Percentiles rank a stretch among this genome's conserved stretches.
Evolutionary conservation across 2,113 vertebrate species (phyloP).

Genomic region (Scatophagus argus): DNA sequence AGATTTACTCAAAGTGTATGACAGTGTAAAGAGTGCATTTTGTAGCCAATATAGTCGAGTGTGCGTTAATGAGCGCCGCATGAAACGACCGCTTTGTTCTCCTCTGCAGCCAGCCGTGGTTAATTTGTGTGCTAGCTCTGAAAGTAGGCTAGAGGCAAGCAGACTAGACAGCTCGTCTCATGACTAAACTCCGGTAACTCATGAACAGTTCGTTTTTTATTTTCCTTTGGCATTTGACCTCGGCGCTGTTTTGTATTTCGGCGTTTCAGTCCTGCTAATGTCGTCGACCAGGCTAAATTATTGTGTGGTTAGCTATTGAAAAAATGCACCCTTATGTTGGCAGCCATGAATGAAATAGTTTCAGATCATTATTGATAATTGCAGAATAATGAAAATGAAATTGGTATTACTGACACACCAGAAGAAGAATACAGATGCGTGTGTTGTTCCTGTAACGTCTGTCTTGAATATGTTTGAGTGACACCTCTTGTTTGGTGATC

Average conservation of each 20-base stretch:
- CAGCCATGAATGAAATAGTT: background rate
- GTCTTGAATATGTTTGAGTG: background rate
- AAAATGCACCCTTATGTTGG: background rate
- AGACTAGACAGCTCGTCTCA: conserved; percentile 66
- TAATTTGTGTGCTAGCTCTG: conserved; percentile 68
- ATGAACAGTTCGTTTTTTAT: conserved; percentile 20
- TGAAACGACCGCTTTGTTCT: conserved; percentile 83
- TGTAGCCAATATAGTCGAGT: conserved; percentile 9
- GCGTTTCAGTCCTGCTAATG: background rate
- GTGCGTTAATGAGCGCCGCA: conserved; percentile 73
- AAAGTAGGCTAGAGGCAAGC: conserved; percentile 69
- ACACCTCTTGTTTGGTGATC: too few relatives aligned
- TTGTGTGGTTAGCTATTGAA: background rate
- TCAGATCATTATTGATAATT: fast-evolving
- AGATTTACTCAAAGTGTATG: background rate
- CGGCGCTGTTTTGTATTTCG: background rate
- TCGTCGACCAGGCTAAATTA: background rate
- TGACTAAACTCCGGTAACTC: conserved; percentile 56
- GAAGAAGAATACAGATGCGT: background rate
- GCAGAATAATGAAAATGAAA: too few relatives aligned
- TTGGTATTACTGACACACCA: background rate
- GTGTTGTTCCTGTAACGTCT: background rate
- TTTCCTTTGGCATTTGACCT: conserved; percentile 36
- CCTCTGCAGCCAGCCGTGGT: conserved; percentile 76
- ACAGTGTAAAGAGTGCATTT: background rate